Conservation (phyloP, 2,888 invertebrate genomes). For the Drepanosiphum platanoidis region DNA sequence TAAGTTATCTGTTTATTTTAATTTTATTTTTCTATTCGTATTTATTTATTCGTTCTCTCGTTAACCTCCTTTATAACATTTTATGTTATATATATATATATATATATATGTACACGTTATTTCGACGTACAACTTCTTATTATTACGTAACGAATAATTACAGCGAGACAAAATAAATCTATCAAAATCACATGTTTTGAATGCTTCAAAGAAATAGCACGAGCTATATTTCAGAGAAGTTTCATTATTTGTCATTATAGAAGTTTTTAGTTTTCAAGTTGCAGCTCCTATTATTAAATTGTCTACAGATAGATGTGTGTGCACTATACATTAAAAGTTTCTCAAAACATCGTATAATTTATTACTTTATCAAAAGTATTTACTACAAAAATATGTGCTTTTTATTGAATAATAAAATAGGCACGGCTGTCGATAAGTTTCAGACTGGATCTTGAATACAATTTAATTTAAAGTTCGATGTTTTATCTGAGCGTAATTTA, state of each 20-base stretch:
- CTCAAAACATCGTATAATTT: background rate
- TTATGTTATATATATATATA: too few relatives aligned
- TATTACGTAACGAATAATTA: background rate
- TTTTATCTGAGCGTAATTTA: background rate
- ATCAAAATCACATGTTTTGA: background rate
- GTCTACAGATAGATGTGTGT: background rate
- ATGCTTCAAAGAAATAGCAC: background rate
- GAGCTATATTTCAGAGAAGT: background rate
- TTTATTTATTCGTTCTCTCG: too few relatives aligned
- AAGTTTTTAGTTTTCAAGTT: constrained; percentile 8
- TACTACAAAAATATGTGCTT: background rate
- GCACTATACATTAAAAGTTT: constrained; percentile 10
- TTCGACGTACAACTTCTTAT: background rate
- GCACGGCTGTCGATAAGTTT: background rate
- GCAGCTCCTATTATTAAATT: background rate
- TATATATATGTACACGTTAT: background rate
- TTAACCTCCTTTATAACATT: too few relatives aligned
- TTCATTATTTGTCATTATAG: background rate
- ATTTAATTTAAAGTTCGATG: background rate
- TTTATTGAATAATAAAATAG: background rate
- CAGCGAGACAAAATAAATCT: background rate
- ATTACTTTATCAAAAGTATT: constrained; percentile 5
- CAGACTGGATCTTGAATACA: background rate
- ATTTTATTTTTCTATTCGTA: too few relatives aligned
- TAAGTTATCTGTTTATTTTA: background rate